Evolutionary conservation across 1,140 invertebrate genomes (phyloP).

Genomic region (Psix sp.): DNA sequence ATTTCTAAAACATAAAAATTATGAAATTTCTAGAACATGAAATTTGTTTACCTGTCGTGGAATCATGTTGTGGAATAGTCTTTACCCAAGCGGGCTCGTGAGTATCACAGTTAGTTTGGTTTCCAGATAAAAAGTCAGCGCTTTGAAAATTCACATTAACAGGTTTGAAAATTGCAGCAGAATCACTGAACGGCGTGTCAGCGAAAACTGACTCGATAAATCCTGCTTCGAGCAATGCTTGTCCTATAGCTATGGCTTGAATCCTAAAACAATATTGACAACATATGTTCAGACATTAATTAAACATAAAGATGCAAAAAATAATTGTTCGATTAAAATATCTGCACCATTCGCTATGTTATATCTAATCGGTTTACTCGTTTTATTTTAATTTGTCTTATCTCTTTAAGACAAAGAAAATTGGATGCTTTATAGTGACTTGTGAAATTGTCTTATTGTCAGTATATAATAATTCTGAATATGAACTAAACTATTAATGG

Average conservation of each 20-base stretch:
- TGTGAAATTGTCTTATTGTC: no score
- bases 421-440: no score
- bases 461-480: no score
- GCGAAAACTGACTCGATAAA: conserved; percentile 85
- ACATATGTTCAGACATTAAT: not conserved
- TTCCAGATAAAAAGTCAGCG: conserved; percentile 68
- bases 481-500: no score
- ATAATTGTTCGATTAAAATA: no score
- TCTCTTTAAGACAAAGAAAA: no score
- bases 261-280: conserved; percentile 75
- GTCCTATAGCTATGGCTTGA: conserved; percentile 88
- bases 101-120: conserved; percentile 72
- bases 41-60: conserved; percentile 73
- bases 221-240: conserved; percentile 87
- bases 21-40: not conserved
- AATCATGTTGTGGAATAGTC: conserved; percentile 81
- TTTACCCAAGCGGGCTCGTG: conserved; percentile 85
- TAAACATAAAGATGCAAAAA: no score
- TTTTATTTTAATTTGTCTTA: no score
- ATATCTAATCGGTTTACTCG: no score
- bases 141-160: conserved; percentile 74
- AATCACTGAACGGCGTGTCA: conserved; percentile 78
- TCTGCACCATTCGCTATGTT: no score
- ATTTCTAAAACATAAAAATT: not conserved
- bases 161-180: conserved; percentile 77